These are phyloP conservation scores for Nautilus pompilius DNA, from an alignment of 1,140 invertebrate species.

Conservation along the genomic window DNA sequence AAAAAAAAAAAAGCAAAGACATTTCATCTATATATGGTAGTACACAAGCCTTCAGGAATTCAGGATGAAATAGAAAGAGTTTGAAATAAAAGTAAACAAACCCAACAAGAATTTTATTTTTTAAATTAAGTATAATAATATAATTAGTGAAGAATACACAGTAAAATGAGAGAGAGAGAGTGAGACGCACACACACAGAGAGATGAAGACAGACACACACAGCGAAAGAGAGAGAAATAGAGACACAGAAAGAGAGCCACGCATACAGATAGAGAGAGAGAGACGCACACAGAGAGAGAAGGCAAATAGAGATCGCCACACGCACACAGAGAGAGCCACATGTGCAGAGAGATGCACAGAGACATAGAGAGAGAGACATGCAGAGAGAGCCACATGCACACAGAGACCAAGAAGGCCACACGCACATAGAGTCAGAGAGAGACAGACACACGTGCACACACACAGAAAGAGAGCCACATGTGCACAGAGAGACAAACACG, in stretches of 20 bases:
- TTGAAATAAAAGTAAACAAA: too few species aligned
- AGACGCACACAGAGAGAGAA: constrained; percentile 2
- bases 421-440: not conserved
- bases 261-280: not conserved
- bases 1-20: too few species aligned
- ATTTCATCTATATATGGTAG: too few species aligned
- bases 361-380: not conserved
- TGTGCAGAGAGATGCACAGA: not conserved
- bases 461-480: constrained; percentile 9
- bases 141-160: not conserved
- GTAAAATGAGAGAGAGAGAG: not conserved
- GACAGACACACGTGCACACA: not conserved
- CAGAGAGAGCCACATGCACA: constrained; percentile 1
- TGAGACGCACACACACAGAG: not conserved
- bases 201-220: not conserved
- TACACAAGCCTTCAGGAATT: too few species aligned
- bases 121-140: too few species aligned
- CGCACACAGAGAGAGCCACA: not conserved
- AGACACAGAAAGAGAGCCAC: constrained; percentile 2
- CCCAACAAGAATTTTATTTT: too few species aligned
- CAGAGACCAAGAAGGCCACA: not conserved
- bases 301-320: not conserved
- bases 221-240: constrained; percentile 2
- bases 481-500: not conserved
- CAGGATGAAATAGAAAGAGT: too few species aligned